phyloP scores from a whole-genome alignment of 2,797 vertebrate species.

The Tauraco hartlaubi region DNA sequence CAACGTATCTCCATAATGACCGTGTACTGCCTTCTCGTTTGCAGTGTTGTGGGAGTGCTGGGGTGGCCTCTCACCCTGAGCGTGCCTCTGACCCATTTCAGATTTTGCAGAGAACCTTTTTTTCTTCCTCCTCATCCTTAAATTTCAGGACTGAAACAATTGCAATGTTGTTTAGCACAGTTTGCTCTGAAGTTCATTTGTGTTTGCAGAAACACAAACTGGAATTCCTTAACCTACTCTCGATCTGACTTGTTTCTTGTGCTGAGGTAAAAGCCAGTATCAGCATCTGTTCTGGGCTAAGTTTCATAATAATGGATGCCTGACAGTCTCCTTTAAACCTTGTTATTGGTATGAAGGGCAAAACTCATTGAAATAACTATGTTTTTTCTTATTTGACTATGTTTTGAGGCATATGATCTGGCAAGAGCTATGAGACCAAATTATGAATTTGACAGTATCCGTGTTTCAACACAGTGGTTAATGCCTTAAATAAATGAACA shows the following conservation, averaged over 20 bases:
- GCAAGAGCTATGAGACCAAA: background rate
- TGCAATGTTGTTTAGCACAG: accelerated
- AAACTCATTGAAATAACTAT: background rate
- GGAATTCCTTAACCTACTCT: background rate
- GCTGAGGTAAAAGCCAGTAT: background rate
- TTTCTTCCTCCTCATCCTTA: background rate
- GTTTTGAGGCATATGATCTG: background rate
- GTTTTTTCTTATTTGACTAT: background rate
- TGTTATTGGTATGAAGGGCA: background rate
- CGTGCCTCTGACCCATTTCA: background rate
- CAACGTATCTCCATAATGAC: background rate
- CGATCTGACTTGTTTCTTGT: background rate
- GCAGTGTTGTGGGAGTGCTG: background rate
- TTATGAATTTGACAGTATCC: background rate
- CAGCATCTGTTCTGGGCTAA: background rate
- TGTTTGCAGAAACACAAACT: background rate
- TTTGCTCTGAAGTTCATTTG: background rate
- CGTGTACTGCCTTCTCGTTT: background rate
- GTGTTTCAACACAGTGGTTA: background rate
- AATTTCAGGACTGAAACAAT: background rate
- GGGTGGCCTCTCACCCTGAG: background rate
- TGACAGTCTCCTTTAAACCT: background rate
- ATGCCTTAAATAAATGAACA: background rate
- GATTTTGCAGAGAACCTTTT: background rate
- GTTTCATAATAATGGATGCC: background rate